A percentile compares a stretch with the other conserved stretches of the same genome.
Conservation (phyloP, 2,888 invertebrate species). For the Graphium colonna region DNA sequence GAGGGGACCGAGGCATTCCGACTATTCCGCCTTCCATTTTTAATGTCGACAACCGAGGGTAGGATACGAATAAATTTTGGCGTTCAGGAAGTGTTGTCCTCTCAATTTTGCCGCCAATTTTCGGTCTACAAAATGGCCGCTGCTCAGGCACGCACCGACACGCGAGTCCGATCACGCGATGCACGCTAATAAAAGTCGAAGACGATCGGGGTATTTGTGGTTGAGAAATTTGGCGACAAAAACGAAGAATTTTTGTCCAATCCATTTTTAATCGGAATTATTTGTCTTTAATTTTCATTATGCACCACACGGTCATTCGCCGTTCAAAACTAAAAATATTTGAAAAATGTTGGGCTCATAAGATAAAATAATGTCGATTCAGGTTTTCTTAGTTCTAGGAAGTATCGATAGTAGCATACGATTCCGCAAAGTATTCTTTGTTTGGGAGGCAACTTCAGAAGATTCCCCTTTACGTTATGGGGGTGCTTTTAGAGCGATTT, state of each 20-base stretch:
- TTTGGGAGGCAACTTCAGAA: no score
- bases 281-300: not conserved
- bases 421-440: no score
- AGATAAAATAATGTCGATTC: no score
- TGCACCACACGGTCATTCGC: no score
- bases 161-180: constrained; percentile 40
- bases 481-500: no score
- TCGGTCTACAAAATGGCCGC: constrained; percentile 68
- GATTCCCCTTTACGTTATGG: no score
- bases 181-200: constrained; percentile 1
- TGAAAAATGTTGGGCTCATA: no score
- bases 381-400: no score
- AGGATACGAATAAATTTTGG: constrained; percentile 60
- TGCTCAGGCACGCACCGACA: constrained; percentile 49
- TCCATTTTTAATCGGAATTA: no score
- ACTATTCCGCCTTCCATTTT: constrained; percentile 46
- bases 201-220: not conserved
- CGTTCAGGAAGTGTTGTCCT: constrained; percentile 66
- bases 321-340: no score
- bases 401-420: no score
- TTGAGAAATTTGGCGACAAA: not conserved
- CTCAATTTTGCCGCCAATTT: constrained; percentile 72
- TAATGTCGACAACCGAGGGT: constrained; percentile 47
- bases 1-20: constrained; percentile 37
- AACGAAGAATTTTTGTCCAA: not conserved